Evolutionary conservation across 2,113 vertebrate genomes (phyloP).

Genomic region (Tachysurus vachellii): DNA sequence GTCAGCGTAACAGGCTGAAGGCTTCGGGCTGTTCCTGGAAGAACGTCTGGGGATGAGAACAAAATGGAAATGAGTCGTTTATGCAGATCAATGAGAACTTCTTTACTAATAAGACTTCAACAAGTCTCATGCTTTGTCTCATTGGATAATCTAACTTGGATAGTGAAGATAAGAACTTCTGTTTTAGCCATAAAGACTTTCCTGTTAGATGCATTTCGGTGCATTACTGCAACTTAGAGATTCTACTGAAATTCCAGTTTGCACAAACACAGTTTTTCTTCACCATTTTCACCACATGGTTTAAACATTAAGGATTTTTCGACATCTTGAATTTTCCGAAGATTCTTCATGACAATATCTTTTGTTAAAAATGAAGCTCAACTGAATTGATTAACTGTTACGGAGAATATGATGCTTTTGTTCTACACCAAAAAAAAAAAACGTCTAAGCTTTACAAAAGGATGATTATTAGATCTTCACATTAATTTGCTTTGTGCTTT

Average conservation of each 20-base stretch:
- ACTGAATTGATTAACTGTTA: background rate
- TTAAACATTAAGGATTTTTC: background rate
- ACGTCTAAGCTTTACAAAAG: background rate
- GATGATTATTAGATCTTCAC: background rate
- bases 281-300: background rate
- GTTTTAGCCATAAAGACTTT: background rate
- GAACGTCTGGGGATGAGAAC: slow-evolving; percentile 61
- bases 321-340: background rate
- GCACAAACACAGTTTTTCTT: background rate
- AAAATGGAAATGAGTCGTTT: slow-evolving; percentile 19
- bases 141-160: background rate
- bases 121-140: background rate
- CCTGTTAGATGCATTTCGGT: background rate
- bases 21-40: slow-evolving; percentile 64
- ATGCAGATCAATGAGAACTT: background rate
- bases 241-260: background rate
- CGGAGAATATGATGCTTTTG: background rate
- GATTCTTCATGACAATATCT: background rate
- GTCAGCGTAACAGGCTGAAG: slow-evolving; percentile 59
- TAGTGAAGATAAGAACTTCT: background rate
- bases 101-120: too few species aligned
- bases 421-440: background rate
- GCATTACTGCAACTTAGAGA: background rate
- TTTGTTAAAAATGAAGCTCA: background rate
- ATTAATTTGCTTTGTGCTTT: background rate